These are phyloP conservation scores for Hippocampus mohnikei DNA, from an alignment of 2,113 vertebrate genomes.

Conservation along the genomic window DNA sequence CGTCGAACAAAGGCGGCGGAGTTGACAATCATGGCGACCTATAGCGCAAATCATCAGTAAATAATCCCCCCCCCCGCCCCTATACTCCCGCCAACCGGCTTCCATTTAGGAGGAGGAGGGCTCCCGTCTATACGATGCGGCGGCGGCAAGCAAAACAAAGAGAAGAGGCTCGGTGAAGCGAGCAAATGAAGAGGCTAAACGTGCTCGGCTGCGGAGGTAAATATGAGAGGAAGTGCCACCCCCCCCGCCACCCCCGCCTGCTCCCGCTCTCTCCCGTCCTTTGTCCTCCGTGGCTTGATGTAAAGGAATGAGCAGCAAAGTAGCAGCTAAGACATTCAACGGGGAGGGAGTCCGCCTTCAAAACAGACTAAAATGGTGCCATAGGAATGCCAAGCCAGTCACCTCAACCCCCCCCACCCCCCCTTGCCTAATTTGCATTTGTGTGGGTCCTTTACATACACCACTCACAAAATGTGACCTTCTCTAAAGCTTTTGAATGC, in stretches of 20 bases:
- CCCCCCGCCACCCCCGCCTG: neutral
- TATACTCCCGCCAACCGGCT: constrained; percentile 4
- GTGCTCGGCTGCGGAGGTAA: constrained; percentile 11
- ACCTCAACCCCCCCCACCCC: too few relatives aligned
- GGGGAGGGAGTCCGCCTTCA: too few relatives aligned
- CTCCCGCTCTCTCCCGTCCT: neutral
- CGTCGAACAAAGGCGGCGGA: neutral
- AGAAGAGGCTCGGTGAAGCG: constrained; percentile 7
- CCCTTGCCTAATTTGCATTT: too few relatives aligned
- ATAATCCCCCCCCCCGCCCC: neutral
- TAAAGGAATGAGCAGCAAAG: neutral
- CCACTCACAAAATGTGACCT: too few relatives aligned
- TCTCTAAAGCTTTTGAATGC: too few relatives aligned
- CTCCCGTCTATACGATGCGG: constrained; percentile 13
- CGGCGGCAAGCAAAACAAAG: constrained; percentile 31
- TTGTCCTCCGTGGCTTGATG: neutral
- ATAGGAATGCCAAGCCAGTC: too few relatives aligned
- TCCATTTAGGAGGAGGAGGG: constrained; percentile 8
- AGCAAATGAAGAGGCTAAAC: constrained; percentile 26
- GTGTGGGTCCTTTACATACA: too few relatives aligned
- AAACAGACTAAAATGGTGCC: too few relatives aligned
- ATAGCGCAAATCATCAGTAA: constrained; percentile 11
- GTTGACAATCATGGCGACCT: neutral
- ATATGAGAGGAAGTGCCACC: constrained; percentile 21
- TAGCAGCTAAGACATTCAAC: neutral